Percentiles rank a stretch among this genome's conserved stretches.
Evolutionary conservation across 2,113 vertebrate genomes (phyloP).

Genomic region (Anolis carolinensis): DNA sequence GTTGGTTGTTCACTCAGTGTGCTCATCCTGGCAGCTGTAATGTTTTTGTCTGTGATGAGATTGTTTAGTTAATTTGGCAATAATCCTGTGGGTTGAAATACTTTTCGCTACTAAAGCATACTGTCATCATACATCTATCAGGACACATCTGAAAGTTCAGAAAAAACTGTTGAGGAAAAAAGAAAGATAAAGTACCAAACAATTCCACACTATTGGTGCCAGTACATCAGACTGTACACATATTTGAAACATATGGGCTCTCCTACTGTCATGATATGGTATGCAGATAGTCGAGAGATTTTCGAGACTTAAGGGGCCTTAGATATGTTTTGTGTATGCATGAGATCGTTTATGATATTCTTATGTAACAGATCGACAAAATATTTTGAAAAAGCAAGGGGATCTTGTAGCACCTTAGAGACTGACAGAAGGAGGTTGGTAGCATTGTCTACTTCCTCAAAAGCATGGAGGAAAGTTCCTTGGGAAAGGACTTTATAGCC

Average conservation of each 20-base stretch:
- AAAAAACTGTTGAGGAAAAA: background rate
- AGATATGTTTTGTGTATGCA: background rate
- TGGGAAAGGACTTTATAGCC: too few species aligned
- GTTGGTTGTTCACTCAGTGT: background rate
- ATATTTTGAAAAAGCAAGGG: too few species aligned
- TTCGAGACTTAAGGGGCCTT: background rate
- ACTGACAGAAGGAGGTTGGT: too few species aligned
- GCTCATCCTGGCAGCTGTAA: background rate
- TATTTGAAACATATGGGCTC: background rate
- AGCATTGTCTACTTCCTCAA: too few species aligned
- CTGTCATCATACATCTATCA: background rate
- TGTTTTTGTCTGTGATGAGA: background rate
- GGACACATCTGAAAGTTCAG: background rate
- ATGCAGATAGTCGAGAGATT: background rate
- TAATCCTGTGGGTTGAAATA: background rate
- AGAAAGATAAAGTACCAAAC: too few species aligned
- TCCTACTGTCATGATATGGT: background rate
- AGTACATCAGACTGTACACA: background rate
- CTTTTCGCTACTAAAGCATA: background rate
- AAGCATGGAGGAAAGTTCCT: too few species aligned
- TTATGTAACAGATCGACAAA: too few species aligned
- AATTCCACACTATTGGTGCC: background rate
- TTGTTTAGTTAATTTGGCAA: conserved; percentile 14
- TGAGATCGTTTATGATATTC: background rate
- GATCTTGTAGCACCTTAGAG: too few species aligned